Evolutionary conservation across 2,797 vertebrate genomes (phyloP).

Genomic region (Siniperca obscura): DNA sequence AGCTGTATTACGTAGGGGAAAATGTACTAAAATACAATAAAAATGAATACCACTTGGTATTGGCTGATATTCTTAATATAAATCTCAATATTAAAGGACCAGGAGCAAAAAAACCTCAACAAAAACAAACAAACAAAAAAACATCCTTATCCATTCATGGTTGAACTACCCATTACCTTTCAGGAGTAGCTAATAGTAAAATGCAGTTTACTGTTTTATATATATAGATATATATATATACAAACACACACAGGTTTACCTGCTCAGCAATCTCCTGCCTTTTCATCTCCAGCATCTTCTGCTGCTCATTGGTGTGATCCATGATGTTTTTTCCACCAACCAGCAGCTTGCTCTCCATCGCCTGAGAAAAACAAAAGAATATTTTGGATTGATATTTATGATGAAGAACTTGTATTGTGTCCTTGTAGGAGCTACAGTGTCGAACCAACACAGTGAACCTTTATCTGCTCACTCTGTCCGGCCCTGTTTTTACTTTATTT

Average conservation of each 20-base stretch:
- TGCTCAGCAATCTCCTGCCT: conserved; percentile 94
- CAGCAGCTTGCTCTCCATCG: conserved; percentile 96
- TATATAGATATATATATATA: conserved; percentile 2
- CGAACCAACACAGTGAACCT: not conserved
- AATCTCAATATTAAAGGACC: not conserved
- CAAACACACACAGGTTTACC: conserved; percentile 76
- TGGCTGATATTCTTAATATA: not conserved
- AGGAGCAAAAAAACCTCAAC: not conserved
- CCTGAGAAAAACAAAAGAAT: conserved; percentile 75
- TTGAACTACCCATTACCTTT: not conserved
- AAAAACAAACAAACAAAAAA: not conserved
- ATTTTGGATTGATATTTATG: not conserved
- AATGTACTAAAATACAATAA: not conserved
- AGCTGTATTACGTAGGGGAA: not conserved
- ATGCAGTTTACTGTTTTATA: not conserved
- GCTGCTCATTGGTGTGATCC: conserved; percentile 96
- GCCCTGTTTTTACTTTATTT: not conserved
- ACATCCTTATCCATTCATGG: not conserved
- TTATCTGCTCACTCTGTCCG: not conserved
- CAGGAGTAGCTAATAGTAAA: not conserved
- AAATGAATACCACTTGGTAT: not conserved
- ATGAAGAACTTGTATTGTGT: not conserved
- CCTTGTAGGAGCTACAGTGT: too few relatives aligned
- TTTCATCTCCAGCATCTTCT: conserved; percentile 95
- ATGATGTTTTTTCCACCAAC: conserved; percentile 96